A percentile compares a stretch with the other conserved stretches of the same genome.
Conservation (phyloP, 2,888 invertebrate genomes). For the Phrixothrix hirtus region DNA sequence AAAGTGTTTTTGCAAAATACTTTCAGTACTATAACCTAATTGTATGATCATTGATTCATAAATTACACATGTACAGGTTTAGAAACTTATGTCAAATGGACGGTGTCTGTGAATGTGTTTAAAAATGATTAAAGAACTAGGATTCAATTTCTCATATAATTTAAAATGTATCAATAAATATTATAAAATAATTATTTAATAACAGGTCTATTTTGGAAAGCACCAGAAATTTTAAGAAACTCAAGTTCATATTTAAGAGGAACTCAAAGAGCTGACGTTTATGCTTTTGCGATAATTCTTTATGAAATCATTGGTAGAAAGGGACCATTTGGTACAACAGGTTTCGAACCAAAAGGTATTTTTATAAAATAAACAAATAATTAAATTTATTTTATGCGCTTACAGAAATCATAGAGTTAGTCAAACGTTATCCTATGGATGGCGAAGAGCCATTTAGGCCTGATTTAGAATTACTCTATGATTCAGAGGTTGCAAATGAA, state of each 20-base stretch:
- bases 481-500: conserved; percentile 73
- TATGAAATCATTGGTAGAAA: conserved; percentile 91
- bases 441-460: conserved; percentile 79
- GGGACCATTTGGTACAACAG: conserved; percentile 84
- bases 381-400: neutral
- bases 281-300: conserved; percentile 94
- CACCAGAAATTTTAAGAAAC: conserved; percentile 87
- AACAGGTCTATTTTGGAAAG: conserved; percentile 89
- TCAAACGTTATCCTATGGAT: conserved; percentile 70
- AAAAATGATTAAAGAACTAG: no score
- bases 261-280: conserved; percentile 90
- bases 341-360: conserved; percentile 82
- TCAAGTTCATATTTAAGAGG: conserved; percentile 70
- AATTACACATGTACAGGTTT: no score
- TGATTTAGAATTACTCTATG: conserved; percentile 71
- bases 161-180: neutral
- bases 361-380: conserved; percentile 33
- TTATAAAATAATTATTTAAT: neutral
- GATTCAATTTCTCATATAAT: no score
- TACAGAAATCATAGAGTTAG: conserved; percentile 82
- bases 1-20: no score
- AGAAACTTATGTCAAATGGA: no score
- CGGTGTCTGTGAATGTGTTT: no score
- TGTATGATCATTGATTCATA: no score
- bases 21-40: no score